These are phyloP conservation scores for Lochmaea crataegi DNA, from an alignment of 2,888 invertebrate species.

Conservation along the genomic window DNA sequence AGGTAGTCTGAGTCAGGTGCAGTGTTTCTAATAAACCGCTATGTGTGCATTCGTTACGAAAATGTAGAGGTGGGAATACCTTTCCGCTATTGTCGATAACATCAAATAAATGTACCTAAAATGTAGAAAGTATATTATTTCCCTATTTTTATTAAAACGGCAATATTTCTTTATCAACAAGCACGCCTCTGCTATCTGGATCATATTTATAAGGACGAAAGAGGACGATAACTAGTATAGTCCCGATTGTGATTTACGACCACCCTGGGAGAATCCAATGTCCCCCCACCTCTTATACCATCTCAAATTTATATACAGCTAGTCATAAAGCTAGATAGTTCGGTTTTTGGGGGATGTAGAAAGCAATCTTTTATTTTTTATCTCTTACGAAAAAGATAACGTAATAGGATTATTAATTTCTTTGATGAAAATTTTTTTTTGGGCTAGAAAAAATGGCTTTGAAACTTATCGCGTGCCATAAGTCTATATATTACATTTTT, in stretches of 20 bases:
- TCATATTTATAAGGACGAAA: slow-evolving; percentile 52
- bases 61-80: too few relatives aligned
- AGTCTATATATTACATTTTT: not conserved
- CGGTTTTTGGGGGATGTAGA: slow-evolving; percentile 38
- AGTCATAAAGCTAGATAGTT: slow-evolving; percentile 48
- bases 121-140: not conserved
- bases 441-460: not conserved
- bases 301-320: slow-evolving; percentile 51
- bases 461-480: not conserved
- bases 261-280: slow-evolving; percentile 53
- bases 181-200: slow-evolving; percentile 8
- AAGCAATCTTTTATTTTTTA: slow-evolving; percentile 39
- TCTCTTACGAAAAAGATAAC: slow-evolving; percentile 30
- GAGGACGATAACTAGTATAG: slow-evolving; percentile 60
- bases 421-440: not conserved
- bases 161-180: not conserved
- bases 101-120: too few relatives aligned
- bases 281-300: slow-evolving; percentile 57
- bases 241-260: slow-evolving; percentile 61
- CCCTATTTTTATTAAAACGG: not conserved
- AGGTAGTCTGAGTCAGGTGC: too few relatives aligned
- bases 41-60: too few relatives aligned
- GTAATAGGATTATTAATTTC: slow-evolving; percentile 26
- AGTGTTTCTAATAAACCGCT: too few relatives aligned
- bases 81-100: too few relatives aligned